Evolutionary conservation across 2,797 vertebrate species (phyloP).

Genomic region (Sylvia borin): DNA sequence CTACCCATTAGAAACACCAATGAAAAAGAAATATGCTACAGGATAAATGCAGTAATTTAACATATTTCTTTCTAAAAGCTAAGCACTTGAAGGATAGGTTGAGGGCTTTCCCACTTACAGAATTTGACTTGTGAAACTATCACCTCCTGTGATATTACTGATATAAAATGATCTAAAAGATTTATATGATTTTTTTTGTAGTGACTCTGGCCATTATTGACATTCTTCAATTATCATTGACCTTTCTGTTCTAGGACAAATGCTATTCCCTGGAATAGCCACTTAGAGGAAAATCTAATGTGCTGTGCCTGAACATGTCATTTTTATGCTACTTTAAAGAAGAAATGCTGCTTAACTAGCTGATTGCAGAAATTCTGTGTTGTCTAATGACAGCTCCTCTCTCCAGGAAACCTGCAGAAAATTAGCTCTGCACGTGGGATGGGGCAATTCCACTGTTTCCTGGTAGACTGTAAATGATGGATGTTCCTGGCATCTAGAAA

Average conservation of each 20-base stretch:
- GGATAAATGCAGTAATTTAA: neutral
- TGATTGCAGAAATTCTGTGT: constrained; percentile 39
- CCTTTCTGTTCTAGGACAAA: constrained; percentile 55
- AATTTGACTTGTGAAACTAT: neutral
- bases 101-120: neutral
- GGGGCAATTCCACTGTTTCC: neutral
- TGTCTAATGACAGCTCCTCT: constrained; percentile 16
- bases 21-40: neutral
- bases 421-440: constrained; percentile 13
- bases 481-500: constrained; percentile 2
- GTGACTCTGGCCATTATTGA: constrained; percentile 23
- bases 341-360: constrained; percentile 49
- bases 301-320: constrained; percentile 27
- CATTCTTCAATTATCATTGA: constrained; percentile 59
- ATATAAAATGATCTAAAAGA: neutral
- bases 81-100: neutral
- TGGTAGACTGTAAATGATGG: neutral
- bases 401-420: constrained; percentile 38
- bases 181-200: constrained; percentile 22
- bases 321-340: constrained; percentile 29
- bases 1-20: neutral
- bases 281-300: constrained; percentile 30
- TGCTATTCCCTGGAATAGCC: constrained; percentile 11
- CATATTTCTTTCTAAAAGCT: neutral
- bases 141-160: neutral